Evolutionary conservation across 1,140 invertebrate species (phyloP).

Genomic region (Amphibalanus amphitrite): DNA sequence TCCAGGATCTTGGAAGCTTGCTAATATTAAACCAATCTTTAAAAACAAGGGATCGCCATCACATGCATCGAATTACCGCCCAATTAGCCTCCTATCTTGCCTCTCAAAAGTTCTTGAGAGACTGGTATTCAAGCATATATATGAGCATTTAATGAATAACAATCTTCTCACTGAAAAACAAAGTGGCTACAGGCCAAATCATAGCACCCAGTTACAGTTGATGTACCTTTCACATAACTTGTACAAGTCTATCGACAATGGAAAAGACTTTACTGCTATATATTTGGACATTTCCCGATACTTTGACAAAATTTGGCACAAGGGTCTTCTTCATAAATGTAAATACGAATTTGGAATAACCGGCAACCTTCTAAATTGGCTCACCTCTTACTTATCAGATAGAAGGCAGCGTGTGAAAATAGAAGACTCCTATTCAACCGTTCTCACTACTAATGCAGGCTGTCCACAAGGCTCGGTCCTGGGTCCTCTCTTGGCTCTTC

Average conservation of each 20-base stretch:
- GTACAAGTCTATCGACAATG: neutral
- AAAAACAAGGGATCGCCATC: no score
- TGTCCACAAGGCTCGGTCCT: neutral
- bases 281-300: neutral
- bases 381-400: neutral
- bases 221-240: neutral
- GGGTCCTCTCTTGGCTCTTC: neutral
- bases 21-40: no score
- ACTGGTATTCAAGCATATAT: neutral
- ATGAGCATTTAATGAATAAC: neutral
- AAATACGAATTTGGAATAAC: neutral
- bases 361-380: neutral
- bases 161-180: neutral
- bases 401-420: neutral
- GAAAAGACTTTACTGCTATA: neutral
- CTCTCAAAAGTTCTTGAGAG: neutral
- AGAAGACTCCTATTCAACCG: neutral
- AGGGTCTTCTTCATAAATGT: neutral
- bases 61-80: no score
- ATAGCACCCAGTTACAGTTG: neutral
- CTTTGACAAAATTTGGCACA: slow-evolving; percentile 1
- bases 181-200: neutral
- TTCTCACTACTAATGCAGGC: neutral
- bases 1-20: no score
- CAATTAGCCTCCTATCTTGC: no score